Percentiles rank a stretch among this genome's conserved stretches.
These are phyloP conservation scores for Diploscapter pachys DNA, from an alignment of 1,140 invertebrate species.

Conservation along the genomic window DNA sequence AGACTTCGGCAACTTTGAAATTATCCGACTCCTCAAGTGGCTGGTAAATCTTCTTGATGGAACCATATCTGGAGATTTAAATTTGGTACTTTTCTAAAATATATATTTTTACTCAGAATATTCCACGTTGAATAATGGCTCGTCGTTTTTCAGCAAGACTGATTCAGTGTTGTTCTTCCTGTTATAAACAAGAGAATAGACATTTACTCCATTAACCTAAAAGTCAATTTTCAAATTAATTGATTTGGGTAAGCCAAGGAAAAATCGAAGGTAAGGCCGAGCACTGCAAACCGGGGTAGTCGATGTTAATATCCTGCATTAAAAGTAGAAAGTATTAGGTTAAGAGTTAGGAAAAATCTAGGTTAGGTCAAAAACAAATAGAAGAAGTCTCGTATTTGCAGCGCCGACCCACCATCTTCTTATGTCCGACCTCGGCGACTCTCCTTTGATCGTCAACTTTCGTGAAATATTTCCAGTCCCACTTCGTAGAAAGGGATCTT, in stretches of 20 bases:
- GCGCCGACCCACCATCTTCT: conserved; percentile 24
- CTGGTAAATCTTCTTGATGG: not conserved
- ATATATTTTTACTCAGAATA: no score
- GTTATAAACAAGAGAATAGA: no score
- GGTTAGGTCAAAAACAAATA: not conserved
- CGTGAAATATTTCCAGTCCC: conserved; percentile 22
- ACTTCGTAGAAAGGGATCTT: conserved; percentile 19
- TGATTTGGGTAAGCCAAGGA: no score
- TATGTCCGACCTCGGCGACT: conserved; percentile 31
- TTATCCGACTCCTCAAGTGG: conserved; percentile 13
- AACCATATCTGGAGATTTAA: no score
- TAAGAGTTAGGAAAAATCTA: conserved; percentile 3
- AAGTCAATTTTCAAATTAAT: no score
- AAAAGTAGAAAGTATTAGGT: conserved; percentile 6
- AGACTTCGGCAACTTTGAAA: conserved; percentile 18
- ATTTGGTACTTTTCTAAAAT: no score
- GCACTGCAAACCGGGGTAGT: not conserved
- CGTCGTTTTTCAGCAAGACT: no score
- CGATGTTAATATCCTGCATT: not conserved
- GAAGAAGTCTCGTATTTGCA: conserved; percentile 3
- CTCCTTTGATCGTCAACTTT: conserved; percentile 7
- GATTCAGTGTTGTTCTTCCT: no score
- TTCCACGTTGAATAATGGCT: no score
- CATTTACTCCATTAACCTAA: no score
- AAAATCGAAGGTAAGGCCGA: not conserved